phyloP scores from a whole-genome alignment of 1,140 invertebrate genomes.

The Temnothorax nylanderi region DNA sequence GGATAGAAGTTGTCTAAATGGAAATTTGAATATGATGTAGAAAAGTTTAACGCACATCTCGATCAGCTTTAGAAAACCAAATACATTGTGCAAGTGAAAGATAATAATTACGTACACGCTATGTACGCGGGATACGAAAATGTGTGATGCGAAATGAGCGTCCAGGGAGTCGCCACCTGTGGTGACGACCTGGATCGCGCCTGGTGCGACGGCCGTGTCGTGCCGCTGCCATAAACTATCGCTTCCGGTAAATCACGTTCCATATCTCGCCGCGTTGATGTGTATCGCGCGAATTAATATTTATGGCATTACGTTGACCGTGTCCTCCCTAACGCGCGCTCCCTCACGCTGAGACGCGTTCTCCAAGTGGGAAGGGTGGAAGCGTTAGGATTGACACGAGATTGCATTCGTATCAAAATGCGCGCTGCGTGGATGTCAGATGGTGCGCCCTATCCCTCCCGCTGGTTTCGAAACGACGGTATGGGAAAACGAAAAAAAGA shows the following conservation, averaged over 20 bases:
- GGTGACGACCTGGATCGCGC: slow-evolving; percentile 38
- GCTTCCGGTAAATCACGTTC: slow-evolving; percentile 60
- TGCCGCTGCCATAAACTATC: slow-evolving; percentile 61
- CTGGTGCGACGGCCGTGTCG: neutral
- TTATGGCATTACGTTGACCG: slow-evolving; percentile 55
- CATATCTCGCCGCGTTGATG: slow-evolving; percentile 54
- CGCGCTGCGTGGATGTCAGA: slow-evolving; percentile 22
- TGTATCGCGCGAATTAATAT: slow-evolving; percentile 60
- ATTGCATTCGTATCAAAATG: slow-evolving; percentile 65
- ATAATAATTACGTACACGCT: neutral
- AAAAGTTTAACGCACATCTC: neutral
- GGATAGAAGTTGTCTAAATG: neutral
- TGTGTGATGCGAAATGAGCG: slow-evolving; percentile 12
- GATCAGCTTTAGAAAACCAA: neutral
- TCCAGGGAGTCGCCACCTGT: slow-evolving; percentile 51
- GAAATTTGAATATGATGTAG: neutral
- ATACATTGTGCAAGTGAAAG: neutral
- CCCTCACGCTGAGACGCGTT: neutral
- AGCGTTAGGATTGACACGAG: slow-evolving; percentile 34
- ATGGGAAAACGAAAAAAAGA: neutral
- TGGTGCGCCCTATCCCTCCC: neutral
- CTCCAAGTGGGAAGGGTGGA: neutral
- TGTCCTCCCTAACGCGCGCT: neutral
- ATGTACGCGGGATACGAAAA: slow-evolving; percentile 9
- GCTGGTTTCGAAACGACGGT: neutral